A percentile compares a stretch with the other conserved stretches of the same genome.
These are phyloP conservation scores for Auanema freiburgensis DNA, from an alignment of 2,888 invertebrate genomes.

Conservation along the genomic window DNA sequence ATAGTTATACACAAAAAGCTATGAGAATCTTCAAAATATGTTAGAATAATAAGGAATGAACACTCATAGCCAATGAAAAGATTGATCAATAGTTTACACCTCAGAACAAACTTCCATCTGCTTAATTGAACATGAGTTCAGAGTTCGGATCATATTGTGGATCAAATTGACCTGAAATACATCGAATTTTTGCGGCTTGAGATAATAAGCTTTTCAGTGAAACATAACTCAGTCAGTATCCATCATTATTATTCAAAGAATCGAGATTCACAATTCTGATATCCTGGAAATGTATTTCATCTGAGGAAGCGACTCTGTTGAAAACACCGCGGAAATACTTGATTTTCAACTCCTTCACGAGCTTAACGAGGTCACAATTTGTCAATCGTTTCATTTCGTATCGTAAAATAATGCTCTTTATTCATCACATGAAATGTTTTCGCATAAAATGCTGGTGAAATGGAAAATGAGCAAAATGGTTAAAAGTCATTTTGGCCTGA, in stretches of 20 bases:
- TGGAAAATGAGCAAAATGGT: slow-evolving; percentile 5
- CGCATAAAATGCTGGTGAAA: background rate
- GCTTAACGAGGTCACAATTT: slow-evolving; percentile 19
- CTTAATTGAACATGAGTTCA: too few species aligned
- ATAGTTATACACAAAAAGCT: too few species aligned
- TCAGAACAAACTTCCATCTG: too few species aligned
- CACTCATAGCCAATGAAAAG: too few species aligned
- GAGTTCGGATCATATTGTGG: too few species aligned
- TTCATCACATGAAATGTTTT: slow-evolving; percentile 9
- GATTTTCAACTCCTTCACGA: slow-evolving; percentile 21
- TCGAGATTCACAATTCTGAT: slow-evolving; percentile 21
- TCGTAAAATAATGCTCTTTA: slow-evolving; percentile 11
- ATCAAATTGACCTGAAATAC: too few species aligned
- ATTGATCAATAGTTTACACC: too few species aligned
- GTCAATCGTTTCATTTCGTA: slow-evolving; percentile 18
- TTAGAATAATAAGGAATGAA: too few species aligned
- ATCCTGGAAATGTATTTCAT: slow-evolving; percentile 14
- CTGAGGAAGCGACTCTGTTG: slow-evolving; percentile 17
- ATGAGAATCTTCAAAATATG: too few species aligned
- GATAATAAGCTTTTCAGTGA: too few species aligned
- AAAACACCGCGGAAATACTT: slow-evolving; percentile 21
- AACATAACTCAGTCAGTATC: too few species aligned
- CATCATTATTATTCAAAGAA: slow-evolving; percentile 18
- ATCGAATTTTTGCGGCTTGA: too few species aligned
- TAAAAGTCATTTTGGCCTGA: background rate